Evolutionary conservation across 2,797 vertebrate genomes (phyloP).

Genomic region (Nasua narica): DNA sequence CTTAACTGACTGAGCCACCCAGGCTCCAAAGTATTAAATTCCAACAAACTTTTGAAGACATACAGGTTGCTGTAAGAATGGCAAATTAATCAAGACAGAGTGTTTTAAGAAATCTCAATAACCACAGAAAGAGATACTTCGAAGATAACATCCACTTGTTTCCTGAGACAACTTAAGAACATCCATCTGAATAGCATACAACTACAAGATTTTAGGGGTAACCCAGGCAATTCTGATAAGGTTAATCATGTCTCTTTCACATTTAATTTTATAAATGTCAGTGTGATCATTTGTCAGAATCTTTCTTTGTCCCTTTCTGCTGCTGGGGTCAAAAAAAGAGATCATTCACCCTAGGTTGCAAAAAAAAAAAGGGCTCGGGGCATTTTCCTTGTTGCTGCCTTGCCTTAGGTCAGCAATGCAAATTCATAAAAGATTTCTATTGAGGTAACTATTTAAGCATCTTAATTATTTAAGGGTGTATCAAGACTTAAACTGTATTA

Average conservation of each 20-base stretch:
- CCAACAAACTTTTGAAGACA: slow-evolving; percentile 20
- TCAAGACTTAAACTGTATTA: background rate
- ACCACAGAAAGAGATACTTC: background rate
- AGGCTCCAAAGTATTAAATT: background rate
- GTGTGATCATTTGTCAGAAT: background rate
- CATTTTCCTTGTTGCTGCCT: background rate
- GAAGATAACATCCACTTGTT: background rate
- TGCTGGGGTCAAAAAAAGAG: background rate
- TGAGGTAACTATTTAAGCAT: background rate
- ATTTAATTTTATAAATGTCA: background rate
- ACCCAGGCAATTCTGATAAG: background rate
- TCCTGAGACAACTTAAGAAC: background rate
- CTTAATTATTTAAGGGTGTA: background rate
- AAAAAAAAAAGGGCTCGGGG: background rate
- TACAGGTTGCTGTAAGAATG: background rate
- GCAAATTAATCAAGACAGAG: background rate
- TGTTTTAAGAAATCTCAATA: background rate
- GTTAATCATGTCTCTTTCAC: background rate
- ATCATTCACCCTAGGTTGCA: background rate
- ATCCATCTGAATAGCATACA: background rate
- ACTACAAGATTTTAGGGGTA: background rate
- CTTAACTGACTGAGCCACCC: too few relatives aligned
- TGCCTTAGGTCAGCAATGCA: background rate
- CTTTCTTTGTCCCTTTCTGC: background rate
- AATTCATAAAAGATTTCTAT: background rate